Percentiles rank a stretch among this genome's conserved stretches.
Conservation (phyloP, 2,797 vertebrate species). For the Mustela erminea region DNA sequence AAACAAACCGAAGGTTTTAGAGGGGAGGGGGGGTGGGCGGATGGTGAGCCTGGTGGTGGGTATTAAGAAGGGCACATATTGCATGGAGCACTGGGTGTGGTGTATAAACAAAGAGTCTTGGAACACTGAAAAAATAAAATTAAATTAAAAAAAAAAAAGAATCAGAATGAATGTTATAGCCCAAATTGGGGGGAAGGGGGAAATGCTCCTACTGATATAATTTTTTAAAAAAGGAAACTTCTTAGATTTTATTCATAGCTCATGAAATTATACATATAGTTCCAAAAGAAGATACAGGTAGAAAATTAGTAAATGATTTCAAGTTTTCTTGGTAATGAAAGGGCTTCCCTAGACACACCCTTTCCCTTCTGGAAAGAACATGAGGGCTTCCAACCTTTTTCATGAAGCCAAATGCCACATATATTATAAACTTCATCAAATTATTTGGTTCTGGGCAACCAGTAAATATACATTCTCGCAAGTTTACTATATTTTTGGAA, state of each 20-base stretch:
- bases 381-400: not conserved
- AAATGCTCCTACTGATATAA: not conserved
- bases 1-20: no score
- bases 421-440: not conserved
- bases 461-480: not conserved
- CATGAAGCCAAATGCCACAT: not conserved
- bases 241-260: not conserved
- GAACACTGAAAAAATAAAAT: no score
- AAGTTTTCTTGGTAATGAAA: not conserved
- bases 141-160: not conserved
- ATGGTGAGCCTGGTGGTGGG: no score
- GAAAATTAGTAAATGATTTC: not conserved
- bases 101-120: no score
- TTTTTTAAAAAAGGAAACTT: not conserved
- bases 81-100: no score
- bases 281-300: not conserved
- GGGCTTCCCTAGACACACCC: not conserved
- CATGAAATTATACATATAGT: not conserved
- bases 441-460: not conserved
- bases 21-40: accelerated
- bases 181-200: not conserved
- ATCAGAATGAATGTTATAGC: not conserved
- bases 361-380: not conserved
- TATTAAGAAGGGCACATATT: no score
- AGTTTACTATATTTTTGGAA: not conserved